Evolutionary conservation across 2,797 vertebrate species (phyloP).

Genomic region (Echeneis naucrates): DNA sequence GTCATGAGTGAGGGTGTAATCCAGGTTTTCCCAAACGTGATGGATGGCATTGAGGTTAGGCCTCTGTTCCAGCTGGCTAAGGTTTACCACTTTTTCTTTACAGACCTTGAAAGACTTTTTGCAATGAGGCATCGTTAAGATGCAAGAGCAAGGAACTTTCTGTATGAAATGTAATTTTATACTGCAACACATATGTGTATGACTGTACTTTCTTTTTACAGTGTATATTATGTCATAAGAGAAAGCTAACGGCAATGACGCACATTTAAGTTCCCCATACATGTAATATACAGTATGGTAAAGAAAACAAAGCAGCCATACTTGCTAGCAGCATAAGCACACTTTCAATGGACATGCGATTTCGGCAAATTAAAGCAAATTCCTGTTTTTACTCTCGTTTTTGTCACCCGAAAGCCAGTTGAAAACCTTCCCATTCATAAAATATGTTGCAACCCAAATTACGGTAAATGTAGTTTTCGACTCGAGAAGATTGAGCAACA

Average conservation of each 20-base stretch:
- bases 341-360: neutral
- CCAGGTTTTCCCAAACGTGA: too few species aligned
- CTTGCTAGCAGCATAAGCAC: neutral
- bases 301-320: neutral
- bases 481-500: constrained; percentile 52
- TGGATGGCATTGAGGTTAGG: neutral
- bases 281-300: neutral
- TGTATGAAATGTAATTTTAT: too few species aligned
- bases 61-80: neutral
- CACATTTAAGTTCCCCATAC: neutral
- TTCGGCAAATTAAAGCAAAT: constrained; percentile 7
- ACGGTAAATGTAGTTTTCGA: constrained; percentile 48
- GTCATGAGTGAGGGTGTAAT: neutral
- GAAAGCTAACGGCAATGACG: neutral
- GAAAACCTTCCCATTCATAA: constrained; percentile 49
- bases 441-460: constrained; percentile 57
- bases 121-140: too few species aligned
- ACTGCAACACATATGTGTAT: too few species aligned
- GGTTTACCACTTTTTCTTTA: neutral
- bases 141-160: too few species aligned
- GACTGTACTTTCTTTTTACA: neutral
- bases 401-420: neutral
- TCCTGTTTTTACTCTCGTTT: constrained; percentile 14
- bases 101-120: too few species aligned
- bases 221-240: neutral